Percentiles rank a stretch among this genome's conserved stretches.
Evolutionary conservation across 1,140 invertebrate species (phyloP).

Genomic region (Pristionchus pacificus): DNA sequence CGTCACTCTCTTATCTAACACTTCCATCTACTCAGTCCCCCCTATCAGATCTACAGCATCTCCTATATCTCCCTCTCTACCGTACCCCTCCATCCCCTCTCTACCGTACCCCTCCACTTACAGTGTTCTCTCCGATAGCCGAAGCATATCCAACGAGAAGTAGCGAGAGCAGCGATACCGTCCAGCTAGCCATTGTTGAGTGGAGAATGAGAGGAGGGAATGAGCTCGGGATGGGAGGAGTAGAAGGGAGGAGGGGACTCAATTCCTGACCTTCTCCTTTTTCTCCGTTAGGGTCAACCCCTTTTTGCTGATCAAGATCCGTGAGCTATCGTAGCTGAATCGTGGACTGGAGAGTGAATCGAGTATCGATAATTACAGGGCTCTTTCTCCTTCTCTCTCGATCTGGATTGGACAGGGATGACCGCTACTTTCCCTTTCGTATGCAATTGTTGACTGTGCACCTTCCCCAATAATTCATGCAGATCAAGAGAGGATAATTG

Average conservation of each 20-base stretch:
- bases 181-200: not conserved
- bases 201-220: not conserved
- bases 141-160: not conserved
- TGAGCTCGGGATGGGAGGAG: too few relatives aligned
- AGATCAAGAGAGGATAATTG: too few relatives aligned
- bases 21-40: too few relatives aligned
- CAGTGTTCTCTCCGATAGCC: constrained; percentile 52
- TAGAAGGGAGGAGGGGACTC: not conserved
- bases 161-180: not conserved
- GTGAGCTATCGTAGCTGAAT: not conserved
- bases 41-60: constrained; percentile 4
- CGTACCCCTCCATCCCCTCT: too few relatives aligned
- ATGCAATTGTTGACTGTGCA: constrained; percentile 17
- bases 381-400: too few relatives aligned
- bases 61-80: not conserved
- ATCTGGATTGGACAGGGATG: constrained; percentile 19
- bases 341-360: too few relatives aligned
- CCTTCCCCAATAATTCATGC: too few relatives aligned
- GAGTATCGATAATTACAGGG: too few relatives aligned
- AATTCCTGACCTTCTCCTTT: not conserved
- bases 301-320: not conserved
- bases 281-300: not conserved
- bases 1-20: too few relatives aligned
- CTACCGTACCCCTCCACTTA: too few relatives aligned
- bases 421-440: constrained; percentile 8